Conservation (phyloP, 2,113 vertebrate genomes). For the Aegypius monachus region DNA sequence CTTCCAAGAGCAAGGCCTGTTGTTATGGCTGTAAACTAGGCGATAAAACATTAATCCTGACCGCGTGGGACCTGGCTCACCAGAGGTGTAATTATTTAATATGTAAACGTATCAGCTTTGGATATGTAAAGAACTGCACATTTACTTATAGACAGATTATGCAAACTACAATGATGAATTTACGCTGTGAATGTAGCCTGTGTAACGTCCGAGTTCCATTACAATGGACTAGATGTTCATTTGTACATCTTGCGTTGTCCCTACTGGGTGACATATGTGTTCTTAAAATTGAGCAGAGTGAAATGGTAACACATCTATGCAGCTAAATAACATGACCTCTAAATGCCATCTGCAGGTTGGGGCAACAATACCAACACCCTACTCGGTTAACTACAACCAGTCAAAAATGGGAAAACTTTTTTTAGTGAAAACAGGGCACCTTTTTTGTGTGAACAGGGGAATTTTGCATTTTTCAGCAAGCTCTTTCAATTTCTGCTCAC, state of each 20-base stretch:
- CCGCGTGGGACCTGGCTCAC: background rate
- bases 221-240: background rate
- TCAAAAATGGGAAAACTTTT: background rate
- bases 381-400: background rate
- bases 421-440: background rate
- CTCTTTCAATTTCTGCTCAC: background rate
- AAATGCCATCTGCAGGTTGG: background rate
- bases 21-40: slow-evolving; percentile 21
- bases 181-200: background rate
- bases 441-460: background rate
- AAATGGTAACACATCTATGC: background rate
- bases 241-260: background rate
- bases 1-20: background rate
- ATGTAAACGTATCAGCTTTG: background rate
- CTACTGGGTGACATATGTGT: accelerated
- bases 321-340: background rate
- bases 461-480: background rate
- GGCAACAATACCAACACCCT: background rate
- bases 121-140: background rate
- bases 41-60: slow-evolving; percentile 13
- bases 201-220: background rate
- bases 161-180: background rate
- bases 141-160: background rate
- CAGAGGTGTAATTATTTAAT: slow-evolving; percentile 19
- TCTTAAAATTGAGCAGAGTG: background rate